Conservation (phyloP, 1,140 invertebrate species). For the Leptonema lineaticorne region DNA sequence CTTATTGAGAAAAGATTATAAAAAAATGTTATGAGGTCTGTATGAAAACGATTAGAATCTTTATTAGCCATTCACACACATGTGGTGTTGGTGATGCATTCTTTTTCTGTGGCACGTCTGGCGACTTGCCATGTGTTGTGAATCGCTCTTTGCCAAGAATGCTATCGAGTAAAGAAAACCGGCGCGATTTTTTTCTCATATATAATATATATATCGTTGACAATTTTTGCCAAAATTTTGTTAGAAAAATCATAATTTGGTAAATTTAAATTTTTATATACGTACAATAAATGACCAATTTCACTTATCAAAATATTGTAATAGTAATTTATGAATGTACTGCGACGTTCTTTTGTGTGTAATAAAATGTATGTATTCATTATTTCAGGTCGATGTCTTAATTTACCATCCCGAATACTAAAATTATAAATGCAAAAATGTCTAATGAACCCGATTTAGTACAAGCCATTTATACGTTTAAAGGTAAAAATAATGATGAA, state of each 20-base stretch:
- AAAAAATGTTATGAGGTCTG: background rate
- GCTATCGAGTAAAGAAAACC: background rate
- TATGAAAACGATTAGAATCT: background rate
- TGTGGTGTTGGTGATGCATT: slow-evolving; percentile 17
- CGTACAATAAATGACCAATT: no score
- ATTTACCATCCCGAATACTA: no score
- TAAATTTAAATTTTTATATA: no score
- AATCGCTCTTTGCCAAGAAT: slow-evolving; percentile 27
- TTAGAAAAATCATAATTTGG: no score
- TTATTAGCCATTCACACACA: background rate
- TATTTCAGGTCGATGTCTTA: no score
- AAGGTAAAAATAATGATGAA: slow-evolving; percentile 96
- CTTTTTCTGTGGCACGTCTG: slow-evolving; percentile 20
- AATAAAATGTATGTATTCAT: no score
- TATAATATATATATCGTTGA: no score
- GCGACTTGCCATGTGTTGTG: slow-evolving; percentile 6
- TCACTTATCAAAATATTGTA: no score
- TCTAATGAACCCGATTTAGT: slow-evolving; percentile 71
- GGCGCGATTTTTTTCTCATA: background rate
- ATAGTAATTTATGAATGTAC: no score
- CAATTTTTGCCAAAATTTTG: no score
- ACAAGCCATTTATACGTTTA: slow-evolving; percentile 89
- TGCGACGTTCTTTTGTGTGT: no score
- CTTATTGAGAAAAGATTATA: background rate
- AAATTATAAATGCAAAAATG: slow-evolving; percentile 52